Conservation (phyloP, 2,113 vertebrate species). For the Pygoscelis adeliae region DNA sequence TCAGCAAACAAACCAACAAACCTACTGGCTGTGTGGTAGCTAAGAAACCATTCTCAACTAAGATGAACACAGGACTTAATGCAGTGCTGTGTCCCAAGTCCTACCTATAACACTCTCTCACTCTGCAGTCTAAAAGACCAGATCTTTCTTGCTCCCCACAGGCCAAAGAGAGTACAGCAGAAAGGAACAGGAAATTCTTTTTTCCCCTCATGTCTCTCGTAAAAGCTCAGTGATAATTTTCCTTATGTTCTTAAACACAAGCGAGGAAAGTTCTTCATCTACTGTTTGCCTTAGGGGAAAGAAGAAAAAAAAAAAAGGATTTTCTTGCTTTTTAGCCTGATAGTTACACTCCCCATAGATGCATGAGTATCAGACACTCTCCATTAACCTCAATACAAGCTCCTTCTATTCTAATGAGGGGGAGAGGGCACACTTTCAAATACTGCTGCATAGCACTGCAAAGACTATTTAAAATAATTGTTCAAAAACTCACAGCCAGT, state of each 20-base stretch:
- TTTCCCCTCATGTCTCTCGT: neutral
- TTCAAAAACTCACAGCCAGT: neutral
- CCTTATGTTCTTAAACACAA: neutral
- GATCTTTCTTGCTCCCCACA: neutral
- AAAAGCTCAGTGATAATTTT: neutral
- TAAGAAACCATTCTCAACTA: neutral
- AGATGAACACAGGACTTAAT: neutral
- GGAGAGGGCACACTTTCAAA: neutral
- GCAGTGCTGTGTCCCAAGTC: neutral
- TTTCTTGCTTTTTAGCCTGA: neutral
- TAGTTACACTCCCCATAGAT: neutral
- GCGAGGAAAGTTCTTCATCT: neutral
- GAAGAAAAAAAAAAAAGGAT: neutral
- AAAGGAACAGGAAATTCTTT: neutral
- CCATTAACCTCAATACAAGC: neutral
- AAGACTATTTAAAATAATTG: neutral
- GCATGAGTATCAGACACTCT: neutral
- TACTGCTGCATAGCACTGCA: neutral
- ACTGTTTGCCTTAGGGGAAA: neutral
- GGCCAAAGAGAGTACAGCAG: neutral
- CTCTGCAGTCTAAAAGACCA: neutral
- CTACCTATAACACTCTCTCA: neutral
- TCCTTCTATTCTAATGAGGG: neutral
- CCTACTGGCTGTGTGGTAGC: neutral
- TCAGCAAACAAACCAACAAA: neutral